Evolutionary conservation across 2,797 vertebrate genomes (phyloP).

Genomic region (Pseudochirops corinnae): DNA sequence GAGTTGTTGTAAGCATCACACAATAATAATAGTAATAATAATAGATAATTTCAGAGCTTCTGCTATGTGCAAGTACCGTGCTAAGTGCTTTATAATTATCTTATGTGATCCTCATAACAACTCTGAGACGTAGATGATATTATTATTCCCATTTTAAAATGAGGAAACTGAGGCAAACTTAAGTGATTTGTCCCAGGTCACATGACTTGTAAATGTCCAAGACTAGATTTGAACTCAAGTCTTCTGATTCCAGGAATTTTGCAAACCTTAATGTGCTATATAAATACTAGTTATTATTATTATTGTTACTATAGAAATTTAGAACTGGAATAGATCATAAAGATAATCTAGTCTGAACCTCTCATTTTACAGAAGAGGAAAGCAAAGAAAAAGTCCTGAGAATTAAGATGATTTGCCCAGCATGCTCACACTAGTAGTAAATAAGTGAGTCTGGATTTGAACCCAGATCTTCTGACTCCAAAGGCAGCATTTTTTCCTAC

Average conservation of each 20-base stretch:
- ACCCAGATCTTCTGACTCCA: not conserved
- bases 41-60: not conserved
- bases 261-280: not conserved
- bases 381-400: not conserved
- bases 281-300: not conserved
- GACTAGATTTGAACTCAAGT: not conserved
- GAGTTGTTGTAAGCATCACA: not conserved
- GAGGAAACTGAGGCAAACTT: not conserved
- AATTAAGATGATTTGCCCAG: not conserved
- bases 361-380: not conserved
- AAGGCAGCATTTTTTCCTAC: not conserved
- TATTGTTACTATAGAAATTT: not conserved
- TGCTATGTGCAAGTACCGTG: not conserved
- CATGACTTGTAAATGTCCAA: not conserved
- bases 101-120: not conserved
- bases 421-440: not conserved
- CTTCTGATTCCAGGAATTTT: not conserved
- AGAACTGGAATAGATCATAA: not conserved
- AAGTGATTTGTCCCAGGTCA: not conserved
- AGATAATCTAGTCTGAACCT: not conserved
- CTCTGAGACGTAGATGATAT: not conserved
- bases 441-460: not conserved
- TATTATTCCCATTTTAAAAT: not conserved
- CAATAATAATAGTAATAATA: not conserved
- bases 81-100: not conserved